phyloP scores from a whole-genome alignment of 2,797 vertebrate species.

The Distichodus sexfasciatus region DNA sequence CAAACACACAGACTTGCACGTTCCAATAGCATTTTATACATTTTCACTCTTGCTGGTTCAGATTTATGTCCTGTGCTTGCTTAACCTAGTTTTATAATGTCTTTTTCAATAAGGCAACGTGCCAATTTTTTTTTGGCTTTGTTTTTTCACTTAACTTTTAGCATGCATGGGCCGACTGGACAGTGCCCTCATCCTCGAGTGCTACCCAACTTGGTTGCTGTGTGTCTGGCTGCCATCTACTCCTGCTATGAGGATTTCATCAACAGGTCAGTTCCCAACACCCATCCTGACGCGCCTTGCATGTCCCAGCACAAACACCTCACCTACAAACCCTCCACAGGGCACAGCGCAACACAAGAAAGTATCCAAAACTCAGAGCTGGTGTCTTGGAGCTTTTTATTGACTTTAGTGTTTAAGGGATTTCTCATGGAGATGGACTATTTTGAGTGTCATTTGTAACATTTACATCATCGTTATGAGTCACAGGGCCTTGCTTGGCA shows the following conservation, averaged over 20 bases:
- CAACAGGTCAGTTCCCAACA: conserved; percentile 86
- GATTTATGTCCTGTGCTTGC: too few species aligned
- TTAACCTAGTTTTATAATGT: too few species aligned
- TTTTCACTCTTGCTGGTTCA: too few species aligned
- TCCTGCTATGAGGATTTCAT: conserved; percentile 99
- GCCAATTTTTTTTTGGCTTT: background rate
- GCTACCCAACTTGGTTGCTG: conserved; percentile 96
- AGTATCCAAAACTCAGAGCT: background rate
- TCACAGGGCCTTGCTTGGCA: background rate
- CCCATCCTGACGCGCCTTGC: background rate
- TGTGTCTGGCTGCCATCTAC: conserved; percentile 97
- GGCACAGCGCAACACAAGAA: background rate
- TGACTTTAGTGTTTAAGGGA: background rate
- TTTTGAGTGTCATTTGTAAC: conserved; percentile 28
- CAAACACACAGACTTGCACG: background rate
- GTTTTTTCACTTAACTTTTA: conserved; percentile 61
- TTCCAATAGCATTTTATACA: too few species aligned
- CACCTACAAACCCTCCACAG: background rate
- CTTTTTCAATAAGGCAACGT: too few species aligned
- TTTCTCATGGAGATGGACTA: background rate
- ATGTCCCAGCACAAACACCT: background rate
- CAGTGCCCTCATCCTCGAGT: conserved; percentile 99
- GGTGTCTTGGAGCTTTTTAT: background rate
- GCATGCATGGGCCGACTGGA: conserved; percentile 97
- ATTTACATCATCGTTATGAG: conserved; percentile 34